Conservation (phyloP, 2,113 vertebrate genomes). For the Chauna torquata region DNA sequence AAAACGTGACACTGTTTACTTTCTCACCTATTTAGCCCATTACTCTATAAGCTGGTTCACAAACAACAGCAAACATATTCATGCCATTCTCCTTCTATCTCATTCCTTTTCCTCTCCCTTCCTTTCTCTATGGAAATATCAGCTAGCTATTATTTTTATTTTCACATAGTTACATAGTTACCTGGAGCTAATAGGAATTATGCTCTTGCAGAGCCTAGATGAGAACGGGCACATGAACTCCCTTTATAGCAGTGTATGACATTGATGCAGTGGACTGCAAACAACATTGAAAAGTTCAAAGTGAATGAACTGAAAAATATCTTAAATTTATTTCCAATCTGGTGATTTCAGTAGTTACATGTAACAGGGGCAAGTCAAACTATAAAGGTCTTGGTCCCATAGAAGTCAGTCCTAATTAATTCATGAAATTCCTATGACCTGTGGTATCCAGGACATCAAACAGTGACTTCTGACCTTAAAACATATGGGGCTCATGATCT, state of each 20-base stretch:
- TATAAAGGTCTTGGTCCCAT: conserved; percentile 2
- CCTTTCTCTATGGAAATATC: neutral
- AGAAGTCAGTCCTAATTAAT: conserved; percentile 31
- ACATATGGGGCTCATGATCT: neutral
- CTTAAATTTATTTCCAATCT: conserved; percentile 29
- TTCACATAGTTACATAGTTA: neutral
- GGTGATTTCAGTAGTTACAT: neutral
- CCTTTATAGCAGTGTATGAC: neutral
- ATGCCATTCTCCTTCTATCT: neutral
- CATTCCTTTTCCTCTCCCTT: neutral
- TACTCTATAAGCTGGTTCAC: neutral
- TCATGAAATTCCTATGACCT: neutral
- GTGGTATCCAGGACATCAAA: neutral
- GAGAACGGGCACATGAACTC: neutral
- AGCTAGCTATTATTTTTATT: neutral
- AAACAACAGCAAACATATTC: neutral
- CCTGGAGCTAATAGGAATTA: neutral
- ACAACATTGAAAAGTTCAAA: conserved; percentile 15
- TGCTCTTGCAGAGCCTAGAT: neutral
- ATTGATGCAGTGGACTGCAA: neutral
- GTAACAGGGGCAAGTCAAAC: neutral
- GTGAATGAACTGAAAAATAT: conserved; percentile 43
- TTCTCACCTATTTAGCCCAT: neutral
- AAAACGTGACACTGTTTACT: neutral
- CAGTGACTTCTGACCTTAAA: conserved; percentile 21